A percentile compares a stretch with the other conserved stretches of the same genome.
phyloP scores from a whole-genome alignment of 2,888 invertebrate genomes.

The Sipha maydis region DNA sequence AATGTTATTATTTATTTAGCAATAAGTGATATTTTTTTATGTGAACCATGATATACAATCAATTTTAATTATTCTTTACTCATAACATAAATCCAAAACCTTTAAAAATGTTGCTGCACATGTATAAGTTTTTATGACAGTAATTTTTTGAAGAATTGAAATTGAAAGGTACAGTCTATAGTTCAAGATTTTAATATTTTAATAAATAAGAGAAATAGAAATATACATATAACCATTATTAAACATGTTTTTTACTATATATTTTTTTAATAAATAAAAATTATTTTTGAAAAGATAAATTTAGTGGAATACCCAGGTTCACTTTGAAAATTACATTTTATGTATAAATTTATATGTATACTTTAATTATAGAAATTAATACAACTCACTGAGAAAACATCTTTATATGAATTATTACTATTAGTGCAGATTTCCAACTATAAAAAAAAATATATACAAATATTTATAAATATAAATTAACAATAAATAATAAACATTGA shows the following conservation, averaged over 20 bases:
- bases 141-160: too few species aligned
- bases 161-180: too few species aligned
- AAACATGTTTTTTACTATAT: background rate
- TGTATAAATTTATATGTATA: background rate
- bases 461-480: background rate
- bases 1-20: background rate
- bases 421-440: slow-evolving; percentile 37
- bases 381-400: slow-evolving; percentile 31
- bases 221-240: too few species aligned
- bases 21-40: background rate
- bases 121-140: too few species aligned
- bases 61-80: too few species aligned
- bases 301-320: background rate
- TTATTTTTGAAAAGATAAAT: background rate
- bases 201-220: background rate
- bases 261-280: background rate
- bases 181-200: too few species aligned
- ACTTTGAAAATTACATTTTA: background rate
- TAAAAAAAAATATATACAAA: slow-evolving; percentile 8
- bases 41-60: too few species aligned
- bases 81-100: too few species aligned
- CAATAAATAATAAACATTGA: background rate
- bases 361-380: background rate
- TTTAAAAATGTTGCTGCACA: too few species aligned
- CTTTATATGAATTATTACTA: slow-evolving; percentile 34